Evolutionary conservation across 2,888 invertebrate species (phyloP).

Genomic region (Caenorhabditis sp.): DNA sequence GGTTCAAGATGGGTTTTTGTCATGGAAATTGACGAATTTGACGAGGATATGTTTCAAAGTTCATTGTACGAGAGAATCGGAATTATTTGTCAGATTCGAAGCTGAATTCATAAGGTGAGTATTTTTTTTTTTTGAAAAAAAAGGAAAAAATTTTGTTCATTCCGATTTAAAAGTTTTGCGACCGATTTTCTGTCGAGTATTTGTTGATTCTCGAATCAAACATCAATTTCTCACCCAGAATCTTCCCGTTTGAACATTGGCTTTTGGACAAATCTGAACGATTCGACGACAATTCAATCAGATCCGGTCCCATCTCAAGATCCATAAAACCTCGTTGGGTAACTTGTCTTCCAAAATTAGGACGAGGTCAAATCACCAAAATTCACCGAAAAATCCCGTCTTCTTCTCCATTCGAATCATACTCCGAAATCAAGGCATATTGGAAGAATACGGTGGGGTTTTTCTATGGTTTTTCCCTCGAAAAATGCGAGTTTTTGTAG

Average conservation of each 20-base stretch:
- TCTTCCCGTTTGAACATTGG: constrained; percentile 29
- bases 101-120: constrained; percentile 4
- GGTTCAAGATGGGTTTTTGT: constrained; percentile 32
- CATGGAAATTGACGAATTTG: constrained; percentile 24
- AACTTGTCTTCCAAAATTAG: constrained; percentile 29
- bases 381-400: constrained; percentile 27
- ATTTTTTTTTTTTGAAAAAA: not conserved
- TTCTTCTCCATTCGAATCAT: constrained; percentile 20
- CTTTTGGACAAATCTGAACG: constrained; percentile 22
- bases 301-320: constrained; percentile 10
- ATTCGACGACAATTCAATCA: constrained; percentile 7
- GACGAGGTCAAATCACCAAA: constrained; percentile 18
- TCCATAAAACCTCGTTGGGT: constrained; percentile 22
- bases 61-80: not conserved
- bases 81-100: not conserved
- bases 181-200: not conserved
- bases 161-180: too few relatives aligned
- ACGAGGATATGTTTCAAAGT: constrained; percentile 4
- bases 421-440: constrained; percentile 23
- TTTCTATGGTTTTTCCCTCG: not conserved
- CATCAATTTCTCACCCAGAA: too few relatives aligned
- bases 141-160: not conserved
- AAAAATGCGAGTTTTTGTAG: constrained; percentile 6
- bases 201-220: too few relatives aligned
- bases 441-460: constrained; percentile 26